Base-by-base conservation (phyloP, 1,140 invertebrate species). In the Triops cancriformis region DNA sequence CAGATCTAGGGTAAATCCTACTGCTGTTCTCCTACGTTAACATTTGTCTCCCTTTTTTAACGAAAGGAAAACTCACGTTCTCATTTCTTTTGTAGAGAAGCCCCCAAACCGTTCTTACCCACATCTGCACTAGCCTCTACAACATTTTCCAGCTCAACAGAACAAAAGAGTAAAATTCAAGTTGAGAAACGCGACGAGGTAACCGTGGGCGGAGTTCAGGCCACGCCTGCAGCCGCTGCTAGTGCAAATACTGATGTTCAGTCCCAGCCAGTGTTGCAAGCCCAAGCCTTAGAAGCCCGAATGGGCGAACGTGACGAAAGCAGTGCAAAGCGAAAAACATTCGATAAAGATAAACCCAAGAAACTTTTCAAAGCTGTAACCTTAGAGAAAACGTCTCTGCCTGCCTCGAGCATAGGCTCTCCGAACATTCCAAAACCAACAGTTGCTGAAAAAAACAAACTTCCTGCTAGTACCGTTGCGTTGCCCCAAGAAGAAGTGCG, bases 111-210 rank as follows among this genome's bases (percentile, higher is more conserved):
- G 9, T 64, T 64, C 23, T 64, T 64, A 64, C 51, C 78, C 18
- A 79, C 73, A 9, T 27, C 31, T 11, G 41, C 37, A 23, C 26
- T 78, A 43, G 77, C 79, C 23, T 78, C 81, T 42, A 86, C 87
- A 81, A 89, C 89, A 12, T 94, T 94, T 84, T 92, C 91, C 73
- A 92, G 90, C 43, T 92, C 91, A 0, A 90, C 90, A 1, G 92
- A 93, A 82, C 88, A 87, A 28, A 93, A 93, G 83, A 94, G 92
- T 82, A 89, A 90, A 72, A 96, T 96, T 80, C 86, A 92, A 6
- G 91, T 95, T 41, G 94, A 95, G 84, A 90, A 91, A 81, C 88
- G 92, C 28, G 90, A 94, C 80, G 90, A 92, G 80, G 88, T 92
- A 27, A 86, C 90, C 27, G 82, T 82, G 7, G 87, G 73, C 77